Evolutionary conservation across 2,113 vertebrate genomes (phyloP).

Genomic region (Pelmatolapia mariae): DNA sequence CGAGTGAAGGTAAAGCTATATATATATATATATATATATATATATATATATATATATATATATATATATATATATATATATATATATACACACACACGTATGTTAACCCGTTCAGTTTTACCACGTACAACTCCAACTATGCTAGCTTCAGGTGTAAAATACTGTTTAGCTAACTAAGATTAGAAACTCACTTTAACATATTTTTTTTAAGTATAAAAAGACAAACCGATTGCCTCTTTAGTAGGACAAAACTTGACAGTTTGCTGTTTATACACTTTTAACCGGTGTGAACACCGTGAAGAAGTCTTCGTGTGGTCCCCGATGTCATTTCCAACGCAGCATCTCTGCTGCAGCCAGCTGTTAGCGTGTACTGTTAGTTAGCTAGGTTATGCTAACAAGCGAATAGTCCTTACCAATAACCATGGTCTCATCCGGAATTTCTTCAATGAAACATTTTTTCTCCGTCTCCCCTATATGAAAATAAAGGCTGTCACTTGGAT

Average conservation of each 20-base stretch:
- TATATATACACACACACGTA: not conserved
- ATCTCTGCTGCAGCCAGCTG: not conserved
- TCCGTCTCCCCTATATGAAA: constrained; percentile 93
- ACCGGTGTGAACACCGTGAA: not conserved
- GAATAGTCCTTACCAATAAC: constrained; percentile 79
- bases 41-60: not conserved
- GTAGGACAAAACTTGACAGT: not conserved
- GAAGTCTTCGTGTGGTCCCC: too few relatives aligned
- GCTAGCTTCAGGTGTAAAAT: not conserved
- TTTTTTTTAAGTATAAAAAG: not conserved
- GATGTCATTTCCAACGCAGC: not conserved
- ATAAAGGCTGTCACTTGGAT: constrained; percentile 71
- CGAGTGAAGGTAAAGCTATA: not conserved
- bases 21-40: not conserved
- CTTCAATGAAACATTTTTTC: constrained; percentile 92
- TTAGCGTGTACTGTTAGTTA: not conserved
- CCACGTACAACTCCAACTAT: not conserved
- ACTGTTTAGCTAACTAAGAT: not conserved
- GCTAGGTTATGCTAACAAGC: not conserved
- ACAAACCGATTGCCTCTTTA: not conserved
- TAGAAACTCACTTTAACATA: not conserved
- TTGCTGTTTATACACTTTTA: not conserved
- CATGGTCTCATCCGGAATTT: constrained; percentile 94
- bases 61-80: too few relatives aligned
- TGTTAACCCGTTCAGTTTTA: not conserved